Evolutionary conservation across 1,140 invertebrate species (phyloP).

Genomic region (Oppia nitens): DNA sequence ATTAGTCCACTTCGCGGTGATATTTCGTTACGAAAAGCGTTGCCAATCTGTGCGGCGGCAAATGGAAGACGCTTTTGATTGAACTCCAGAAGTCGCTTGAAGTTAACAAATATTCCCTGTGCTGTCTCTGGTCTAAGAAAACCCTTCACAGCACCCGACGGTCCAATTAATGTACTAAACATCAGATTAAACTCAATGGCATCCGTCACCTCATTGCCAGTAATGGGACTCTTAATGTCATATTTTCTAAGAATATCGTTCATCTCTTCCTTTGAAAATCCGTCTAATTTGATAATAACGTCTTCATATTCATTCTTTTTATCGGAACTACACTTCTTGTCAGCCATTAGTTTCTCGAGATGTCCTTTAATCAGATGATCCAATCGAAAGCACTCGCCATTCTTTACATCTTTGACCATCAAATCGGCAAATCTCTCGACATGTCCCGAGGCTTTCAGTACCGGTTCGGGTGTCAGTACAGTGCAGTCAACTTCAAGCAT

Average conservation of each 20-base stretch:
- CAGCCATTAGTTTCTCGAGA: constrained; percentile 67
- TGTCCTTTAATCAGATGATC: constrained; percentile 98
- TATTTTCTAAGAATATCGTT: constrained; percentile 59
- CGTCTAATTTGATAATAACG: constrained; percentile 66
- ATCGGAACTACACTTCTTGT: constrained; percentile 59
- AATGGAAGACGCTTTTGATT: constrained; percentile 93
- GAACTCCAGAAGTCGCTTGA: constrained; percentile 87
- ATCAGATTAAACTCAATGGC: constrained; percentile 97
- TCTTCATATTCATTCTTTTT: constrained; percentile 57
- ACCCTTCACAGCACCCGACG: constrained; percentile 79
- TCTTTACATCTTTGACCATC: constrained; percentile 95
- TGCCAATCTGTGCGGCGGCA: constrained; percentile 93
- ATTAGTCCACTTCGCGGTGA: constrained; percentile 92
- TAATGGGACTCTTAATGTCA: constrained; percentile 83
- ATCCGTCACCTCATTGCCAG: constrained; percentile 80
- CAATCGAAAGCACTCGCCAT: constrained; percentile 87
- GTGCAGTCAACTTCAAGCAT: constrained; percentile 98
- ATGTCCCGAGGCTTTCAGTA: constrained; percentile 94
- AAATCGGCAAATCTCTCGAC: constrained; percentile 97
- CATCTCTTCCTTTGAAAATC: constrained; percentile 78
- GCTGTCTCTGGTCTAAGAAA: constrained; percentile 94
- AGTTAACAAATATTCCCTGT: constrained; percentile 99
- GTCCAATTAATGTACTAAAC: constrained; percentile 94
- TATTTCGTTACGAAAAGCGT: constrained; percentile 97
- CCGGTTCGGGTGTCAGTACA: constrained; percentile 86